These are phyloP conservation scores for Drosophila leontia DNA, from an alignment of 1,140 invertebrate species.

Conservation along the genomic window DNA sequence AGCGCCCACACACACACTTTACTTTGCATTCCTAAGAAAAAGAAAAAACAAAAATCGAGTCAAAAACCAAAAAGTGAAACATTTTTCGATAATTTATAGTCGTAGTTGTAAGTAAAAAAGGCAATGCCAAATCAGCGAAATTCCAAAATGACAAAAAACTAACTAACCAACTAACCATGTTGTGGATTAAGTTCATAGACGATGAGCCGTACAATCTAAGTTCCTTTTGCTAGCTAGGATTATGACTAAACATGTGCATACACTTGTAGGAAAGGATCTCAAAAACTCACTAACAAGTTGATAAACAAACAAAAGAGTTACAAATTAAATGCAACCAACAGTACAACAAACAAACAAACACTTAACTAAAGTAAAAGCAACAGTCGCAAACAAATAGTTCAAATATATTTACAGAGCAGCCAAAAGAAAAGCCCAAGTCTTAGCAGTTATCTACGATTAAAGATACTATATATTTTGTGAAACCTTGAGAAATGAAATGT, in stretches of 20 bases:
- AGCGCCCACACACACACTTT: slow-evolving; percentile 15
- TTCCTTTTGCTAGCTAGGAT: slow-evolving; percentile 75
- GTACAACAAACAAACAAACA: slow-evolving; percentile 61
- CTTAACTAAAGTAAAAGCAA: slow-evolving; percentile 35
- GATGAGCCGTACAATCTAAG: slow-evolving; percentile 67
- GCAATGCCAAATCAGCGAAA: slow-evolving; percentile 65
- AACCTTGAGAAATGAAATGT: slow-evolving; percentile 32
- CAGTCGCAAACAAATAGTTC: slow-evolving; percentile 68
- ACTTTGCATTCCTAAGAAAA: slow-evolving; percentile 68
- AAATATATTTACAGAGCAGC: slow-evolving; percentile 69
- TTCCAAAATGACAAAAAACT: slow-evolving; percentile 28
- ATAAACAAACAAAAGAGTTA: slow-evolving; percentile 34
- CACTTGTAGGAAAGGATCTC: slow-evolving; percentile 61
- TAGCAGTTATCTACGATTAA: slow-evolving; percentile 35
- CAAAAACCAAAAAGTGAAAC: slow-evolving; percentile 37
- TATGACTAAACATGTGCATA: slow-evolving; percentile 23
- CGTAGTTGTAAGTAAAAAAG: slow-evolving; percentile 22
- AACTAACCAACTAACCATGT: slow-evolving; percentile 35
- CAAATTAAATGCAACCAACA: slow-evolving; percentile 79
- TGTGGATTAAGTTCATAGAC: slow-evolving; percentile 59
- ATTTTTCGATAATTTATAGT: slow-evolving; percentile 59
- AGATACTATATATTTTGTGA: slow-evolving; percentile 34
- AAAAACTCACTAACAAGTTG: slow-evolving; percentile 22
- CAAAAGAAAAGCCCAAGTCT: slow-evolving; percentile 37
- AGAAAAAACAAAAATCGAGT: slow-evolving; percentile 27